Conservation (phyloP, 1,140 invertebrate species). For the Tribolium castaneum region DNA sequence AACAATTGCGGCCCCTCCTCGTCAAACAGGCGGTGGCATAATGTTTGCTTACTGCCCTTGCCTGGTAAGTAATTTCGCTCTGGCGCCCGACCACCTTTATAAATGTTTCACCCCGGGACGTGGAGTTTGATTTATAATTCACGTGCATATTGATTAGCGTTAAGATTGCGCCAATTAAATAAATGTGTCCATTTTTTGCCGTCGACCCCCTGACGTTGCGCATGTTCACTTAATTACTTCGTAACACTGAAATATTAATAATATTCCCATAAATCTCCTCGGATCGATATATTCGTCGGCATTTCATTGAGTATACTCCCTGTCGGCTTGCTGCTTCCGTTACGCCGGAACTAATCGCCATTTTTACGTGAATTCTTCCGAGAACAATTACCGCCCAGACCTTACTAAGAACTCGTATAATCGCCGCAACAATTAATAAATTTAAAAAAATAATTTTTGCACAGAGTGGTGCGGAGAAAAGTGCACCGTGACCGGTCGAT, state of each 20-base stretch:
- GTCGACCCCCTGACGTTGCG: not conserved
- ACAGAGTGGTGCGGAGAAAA: not conserved
- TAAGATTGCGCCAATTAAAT: not conserved
- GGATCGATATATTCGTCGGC: not conserved
- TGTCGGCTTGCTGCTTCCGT: constrained; percentile 4
- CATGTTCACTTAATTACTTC: not conserved
- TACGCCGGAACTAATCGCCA: constrained; percentile 23
- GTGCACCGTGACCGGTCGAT: constrained; percentile 24
- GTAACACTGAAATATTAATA: not conserved
- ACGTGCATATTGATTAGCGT: not conserved
- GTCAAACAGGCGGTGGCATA: not conserved
- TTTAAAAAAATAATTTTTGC: not conserved
- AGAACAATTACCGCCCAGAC: constrained; percentile 2
- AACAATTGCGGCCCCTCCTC: not conserved
- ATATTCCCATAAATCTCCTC: not conserved
- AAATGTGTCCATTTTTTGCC: not conserved
- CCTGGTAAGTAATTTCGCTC: not conserved
- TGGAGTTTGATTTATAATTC: not conserved
- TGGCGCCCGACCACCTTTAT: not conserved
- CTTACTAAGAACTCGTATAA: not conserved
- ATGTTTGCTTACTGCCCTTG: not conserved
- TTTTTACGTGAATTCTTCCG: constrained; percentile 24
- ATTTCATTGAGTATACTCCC: not conserved
- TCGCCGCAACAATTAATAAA: not conserved
- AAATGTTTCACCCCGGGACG: not conserved